Percentiles rank a stretch among this genome's conserved stretches.
Evolutionary conservation across 2,797 vertebrate species (phyloP).

Genomic region (Pangasius mekongensis): DNA sequence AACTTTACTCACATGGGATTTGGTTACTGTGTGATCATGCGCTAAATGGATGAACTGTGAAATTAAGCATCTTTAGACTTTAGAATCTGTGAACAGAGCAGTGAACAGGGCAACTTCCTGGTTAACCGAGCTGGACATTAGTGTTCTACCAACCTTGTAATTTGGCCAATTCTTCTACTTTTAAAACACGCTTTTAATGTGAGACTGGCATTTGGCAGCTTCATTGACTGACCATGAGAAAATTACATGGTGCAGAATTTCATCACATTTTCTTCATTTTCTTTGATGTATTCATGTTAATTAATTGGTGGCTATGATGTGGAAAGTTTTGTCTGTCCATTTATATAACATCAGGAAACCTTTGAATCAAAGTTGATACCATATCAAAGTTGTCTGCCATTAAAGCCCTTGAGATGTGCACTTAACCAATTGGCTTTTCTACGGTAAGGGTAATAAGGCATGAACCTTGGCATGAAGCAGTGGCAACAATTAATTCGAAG

Average conservation of each 20-base stretch:
- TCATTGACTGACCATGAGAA: constrained; percentile 44
- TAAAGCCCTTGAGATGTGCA: neutral
- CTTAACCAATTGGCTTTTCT: constrained; percentile 37
- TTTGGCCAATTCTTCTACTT: constrained; percentile 40
- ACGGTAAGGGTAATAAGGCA: constrained; percentile 44
- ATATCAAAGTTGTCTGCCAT: constrained; percentile 8
- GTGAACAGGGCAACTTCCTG: constrained; percentile 33
- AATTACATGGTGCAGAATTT: constrained; percentile 34
- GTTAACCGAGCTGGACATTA: constrained; percentile 46
- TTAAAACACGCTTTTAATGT: constrained; percentile 43
- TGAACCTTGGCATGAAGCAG: constrained; percentile 47
- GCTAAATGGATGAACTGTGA: constrained; percentile 41
- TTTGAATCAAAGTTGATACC: neutral
- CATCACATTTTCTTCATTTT: constrained; percentile 1
- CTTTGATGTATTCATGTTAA: neutral
- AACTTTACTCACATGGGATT: neutral
- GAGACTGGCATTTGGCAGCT: constrained; percentile 40
- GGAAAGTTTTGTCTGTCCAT: neutral
- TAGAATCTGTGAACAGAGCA: constrained; percentile 45
- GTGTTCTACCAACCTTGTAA: constrained; percentile 48
- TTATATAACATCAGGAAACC: constrained; percentile 20
- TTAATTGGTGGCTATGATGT: neutral
- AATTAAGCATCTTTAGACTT: constrained; percentile 10
- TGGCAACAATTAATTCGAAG: constrained; percentile 49
- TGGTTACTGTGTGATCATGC: neutral